These are phyloP conservation scores for Drosophila testacea DNA, from an alignment of 2,888 invertebrate genomes.

Conservation along the genomic window DNA sequence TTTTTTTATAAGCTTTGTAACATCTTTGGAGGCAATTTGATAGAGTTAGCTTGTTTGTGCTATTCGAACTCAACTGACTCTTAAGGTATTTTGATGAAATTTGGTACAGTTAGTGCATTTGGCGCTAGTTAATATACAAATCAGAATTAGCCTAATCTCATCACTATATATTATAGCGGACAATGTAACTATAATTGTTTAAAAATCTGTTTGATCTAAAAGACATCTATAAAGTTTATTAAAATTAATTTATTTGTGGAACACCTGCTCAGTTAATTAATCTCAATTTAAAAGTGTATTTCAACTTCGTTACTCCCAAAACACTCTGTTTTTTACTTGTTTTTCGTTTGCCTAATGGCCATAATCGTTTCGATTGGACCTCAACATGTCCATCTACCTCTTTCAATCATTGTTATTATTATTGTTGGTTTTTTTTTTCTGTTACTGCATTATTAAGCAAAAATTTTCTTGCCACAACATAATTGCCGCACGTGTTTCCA, in stretches of 20 bases:
- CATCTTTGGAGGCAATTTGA: background rate
- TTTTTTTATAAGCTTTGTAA: constrained; percentile 4
- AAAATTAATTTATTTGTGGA: too few relatives aligned
- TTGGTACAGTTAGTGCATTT: background rate
- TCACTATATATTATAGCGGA: too few relatives aligned
- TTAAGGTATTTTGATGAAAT: background rate
- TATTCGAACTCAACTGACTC: background rate
- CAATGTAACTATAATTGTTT: too few relatives aligned
- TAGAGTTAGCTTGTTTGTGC: too few relatives aligned
- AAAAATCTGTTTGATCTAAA: too few relatives aligned
- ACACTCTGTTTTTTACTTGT: constrained; percentile 26
- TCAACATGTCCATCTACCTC: constrained; percentile 45
- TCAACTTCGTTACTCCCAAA: background rate
- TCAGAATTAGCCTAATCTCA: background rate
- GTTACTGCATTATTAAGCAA: constrained; percentile 61
- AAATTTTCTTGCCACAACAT: constrained; percentile 56
- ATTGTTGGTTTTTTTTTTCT: constrained; percentile 16
- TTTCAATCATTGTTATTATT: constrained; percentile 49
- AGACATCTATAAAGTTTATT: too few relatives aligned
- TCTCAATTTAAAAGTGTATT: background rate
- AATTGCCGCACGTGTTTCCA: constrained; percentile 72
- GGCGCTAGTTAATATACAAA: background rate
- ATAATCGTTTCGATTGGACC: constrained; percentile 50
- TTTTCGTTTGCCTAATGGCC: constrained; percentile 45
- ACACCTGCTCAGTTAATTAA: too few relatives aligned